Evolutionary conservation across 1,140 invertebrate species (phyloP).

Genomic region (Ditylenchus dipsaci): DNA sequence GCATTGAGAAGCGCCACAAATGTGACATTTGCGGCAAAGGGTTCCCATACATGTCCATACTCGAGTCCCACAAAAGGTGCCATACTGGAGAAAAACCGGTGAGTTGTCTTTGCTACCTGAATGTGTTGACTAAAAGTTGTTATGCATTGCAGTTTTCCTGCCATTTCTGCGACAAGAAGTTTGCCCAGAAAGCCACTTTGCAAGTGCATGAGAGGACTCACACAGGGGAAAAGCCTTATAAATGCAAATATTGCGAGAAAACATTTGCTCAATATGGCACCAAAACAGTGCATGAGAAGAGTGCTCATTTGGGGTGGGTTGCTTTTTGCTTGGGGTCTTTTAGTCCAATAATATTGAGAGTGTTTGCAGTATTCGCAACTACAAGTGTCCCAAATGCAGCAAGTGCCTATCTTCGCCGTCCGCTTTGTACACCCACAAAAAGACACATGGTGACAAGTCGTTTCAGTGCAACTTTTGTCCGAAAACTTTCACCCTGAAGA

Average conservation of each 20-base stretch:
- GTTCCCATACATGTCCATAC: conserved; percentile 58
- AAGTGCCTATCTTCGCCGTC: conserved; percentile 57
- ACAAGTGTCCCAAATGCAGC: conserved; percentile 49
- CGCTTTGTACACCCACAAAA: conserved; percentile 57
- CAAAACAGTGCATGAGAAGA: conserved; percentile 58
- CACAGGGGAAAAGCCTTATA: conserved; percentile 72
- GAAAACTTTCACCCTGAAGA: conserved; percentile 76
- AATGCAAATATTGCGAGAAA: conserved; percentile 57
- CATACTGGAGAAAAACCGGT: conserved; percentile 62
- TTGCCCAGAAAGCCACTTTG: conserved; percentile 63
- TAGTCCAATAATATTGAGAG: conserved; percentile 11
- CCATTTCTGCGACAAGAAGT: conserved; percentile 63
- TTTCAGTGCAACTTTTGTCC: conserved; percentile 75
- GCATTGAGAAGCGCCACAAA: conserved; percentile 53
- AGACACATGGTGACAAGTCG: conserved; percentile 69
- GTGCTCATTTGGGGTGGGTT: conserved; percentile 52
- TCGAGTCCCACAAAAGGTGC: conserved; percentile 58
- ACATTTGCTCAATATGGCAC: conserved; percentile 58
- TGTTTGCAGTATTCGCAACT: conserved; percentile 45
- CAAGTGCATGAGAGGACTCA: conserved; percentile 73
- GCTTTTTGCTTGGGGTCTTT: conserved; percentile 21
- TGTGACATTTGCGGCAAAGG: conserved; percentile 58
- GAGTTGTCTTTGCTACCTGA: neutral
- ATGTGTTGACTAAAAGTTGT: neutral
- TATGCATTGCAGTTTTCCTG: conserved; percentile 58